Conservation (phyloP, 2,797 vertebrate genomes). For the Anniella stebbinsi region DNA sequence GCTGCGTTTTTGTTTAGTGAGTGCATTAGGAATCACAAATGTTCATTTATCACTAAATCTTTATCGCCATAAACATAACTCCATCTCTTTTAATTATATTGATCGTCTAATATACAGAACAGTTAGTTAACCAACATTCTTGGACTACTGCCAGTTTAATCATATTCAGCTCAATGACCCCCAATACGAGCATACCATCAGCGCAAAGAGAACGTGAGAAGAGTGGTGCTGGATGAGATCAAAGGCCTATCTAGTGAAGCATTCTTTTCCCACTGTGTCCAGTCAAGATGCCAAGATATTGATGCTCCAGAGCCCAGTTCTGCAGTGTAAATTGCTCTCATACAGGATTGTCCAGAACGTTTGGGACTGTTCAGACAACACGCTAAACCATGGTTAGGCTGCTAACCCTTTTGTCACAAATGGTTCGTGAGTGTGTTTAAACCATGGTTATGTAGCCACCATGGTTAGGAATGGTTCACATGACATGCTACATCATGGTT, state of each 20-base stretch:
- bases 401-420: too few relatives aligned
- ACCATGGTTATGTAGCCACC: too few relatives aligned
- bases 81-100: not conserved
- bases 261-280: too few relatives aligned
- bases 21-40: not conserved
- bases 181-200: not conserved
- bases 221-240: too few relatives aligned
- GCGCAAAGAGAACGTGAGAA: too few relatives aligned
- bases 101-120: not conserved
- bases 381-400: too few relatives aligned
- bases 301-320: not conserved
- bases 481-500: too few relatives aligned
- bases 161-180: not conserved
- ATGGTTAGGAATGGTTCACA: too few relatives aligned
- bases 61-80: not conserved
- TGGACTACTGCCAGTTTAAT: not conserved
- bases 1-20: not conserved
- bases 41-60: conserved; percentile 1
- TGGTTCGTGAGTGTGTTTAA: too few relatives aligned
- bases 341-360: not conserved
- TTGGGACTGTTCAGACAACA: too few relatives aligned
- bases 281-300: too few relatives aligned
- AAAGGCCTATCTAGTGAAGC: too few relatives aligned
- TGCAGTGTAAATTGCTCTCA: not conserved
- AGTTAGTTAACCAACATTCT: not conserved